phyloP scores from a whole-genome alignment of 2,888 invertebrate genomes.

The Ferrisia virgata region DNA sequence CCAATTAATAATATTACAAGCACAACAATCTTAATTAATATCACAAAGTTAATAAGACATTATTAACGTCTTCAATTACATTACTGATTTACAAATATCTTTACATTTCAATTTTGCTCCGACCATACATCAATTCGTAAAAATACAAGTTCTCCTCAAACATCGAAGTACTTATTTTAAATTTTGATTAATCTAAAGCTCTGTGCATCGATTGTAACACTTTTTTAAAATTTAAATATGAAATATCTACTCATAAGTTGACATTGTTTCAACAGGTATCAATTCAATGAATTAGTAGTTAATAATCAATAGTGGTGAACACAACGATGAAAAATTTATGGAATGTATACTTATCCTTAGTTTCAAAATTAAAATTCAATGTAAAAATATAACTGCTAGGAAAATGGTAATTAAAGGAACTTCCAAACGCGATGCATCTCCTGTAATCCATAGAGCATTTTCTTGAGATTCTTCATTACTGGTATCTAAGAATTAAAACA shows the following conservation, averaged over 20 bases:
- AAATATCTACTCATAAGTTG: too few species aligned
- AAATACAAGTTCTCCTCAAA: too few species aligned
- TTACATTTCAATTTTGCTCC: too few species aligned
- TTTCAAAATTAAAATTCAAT: background rate
- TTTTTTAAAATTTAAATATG: too few species aligned
- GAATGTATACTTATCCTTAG: background rate
- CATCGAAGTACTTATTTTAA: too few species aligned
- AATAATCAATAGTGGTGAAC: background rate
- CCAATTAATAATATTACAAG: background rate
- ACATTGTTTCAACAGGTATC: too few species aligned
- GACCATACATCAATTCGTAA: too few species aligned
- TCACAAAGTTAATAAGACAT: background rate
- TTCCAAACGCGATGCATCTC: background rate
- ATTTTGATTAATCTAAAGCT: too few species aligned
- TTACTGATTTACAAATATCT: too few species aligned
- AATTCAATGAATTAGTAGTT: too few species aligned
- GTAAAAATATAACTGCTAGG: background rate
- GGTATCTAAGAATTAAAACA: background rate
- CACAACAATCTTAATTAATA: background rate
- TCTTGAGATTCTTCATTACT: background rate
- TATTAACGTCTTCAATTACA: background rate
- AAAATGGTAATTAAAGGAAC: conserved; percentile 7
- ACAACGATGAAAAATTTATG: background rate
- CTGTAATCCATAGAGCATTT: background rate
- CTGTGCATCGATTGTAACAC: too few species aligned